These are phyloP conservation scores for Muraenolepis orangiensis DNA, from an alignment of 2,797 vertebrate genomes.

Conservation along the genomic window DNA sequence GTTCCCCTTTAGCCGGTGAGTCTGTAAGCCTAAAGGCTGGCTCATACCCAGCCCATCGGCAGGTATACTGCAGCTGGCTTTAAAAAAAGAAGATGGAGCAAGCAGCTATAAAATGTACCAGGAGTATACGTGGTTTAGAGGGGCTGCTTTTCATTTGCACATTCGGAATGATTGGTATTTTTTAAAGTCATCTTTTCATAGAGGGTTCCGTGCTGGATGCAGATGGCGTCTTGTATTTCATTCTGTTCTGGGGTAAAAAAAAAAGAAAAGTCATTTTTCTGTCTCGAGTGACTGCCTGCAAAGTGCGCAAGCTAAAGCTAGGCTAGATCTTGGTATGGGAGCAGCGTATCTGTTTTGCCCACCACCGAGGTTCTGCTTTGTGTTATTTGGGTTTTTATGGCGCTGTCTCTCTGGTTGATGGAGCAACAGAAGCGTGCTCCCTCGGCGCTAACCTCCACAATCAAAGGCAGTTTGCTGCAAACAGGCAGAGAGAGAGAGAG, in stretches of 20 bases:
- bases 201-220: conserved; percentile 10
- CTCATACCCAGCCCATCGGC: conserved; percentile 1
- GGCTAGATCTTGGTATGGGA: background rate
- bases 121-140: conserved; percentile 15
- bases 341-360: conserved; percentile 7
- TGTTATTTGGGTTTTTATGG: conserved; percentile 15
- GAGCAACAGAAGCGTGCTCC: conserved; percentile 23
- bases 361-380: background rate
- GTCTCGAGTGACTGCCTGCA: background rate
- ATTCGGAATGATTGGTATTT: conserved; percentile 13
- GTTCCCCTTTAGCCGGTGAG: conserved; percentile 21
- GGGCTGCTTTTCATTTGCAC: background rate
- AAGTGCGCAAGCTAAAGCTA: background rate
- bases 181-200: conserved; percentile 2
- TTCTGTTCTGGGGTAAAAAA: conserved; percentile 20
- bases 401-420: conserved; percentile 22
- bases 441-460: conserved; percentile 42
- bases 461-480: conserved; percentile 40
- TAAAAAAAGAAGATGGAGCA: background rate
- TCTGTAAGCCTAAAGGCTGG: conserved; percentile 15
- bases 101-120: conserved; percentile 18
- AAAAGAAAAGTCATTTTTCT: background rate
- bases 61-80: conserved; percentile 16
- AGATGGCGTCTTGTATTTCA: conserved; percentile 19
- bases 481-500: conserved; percentile 5